Evolutionary conservation across 2,888 invertebrate genomes (phyloP), one percentile per base, ranked within the genome.

Genomic region (Neoascia interrupta): DNA sequence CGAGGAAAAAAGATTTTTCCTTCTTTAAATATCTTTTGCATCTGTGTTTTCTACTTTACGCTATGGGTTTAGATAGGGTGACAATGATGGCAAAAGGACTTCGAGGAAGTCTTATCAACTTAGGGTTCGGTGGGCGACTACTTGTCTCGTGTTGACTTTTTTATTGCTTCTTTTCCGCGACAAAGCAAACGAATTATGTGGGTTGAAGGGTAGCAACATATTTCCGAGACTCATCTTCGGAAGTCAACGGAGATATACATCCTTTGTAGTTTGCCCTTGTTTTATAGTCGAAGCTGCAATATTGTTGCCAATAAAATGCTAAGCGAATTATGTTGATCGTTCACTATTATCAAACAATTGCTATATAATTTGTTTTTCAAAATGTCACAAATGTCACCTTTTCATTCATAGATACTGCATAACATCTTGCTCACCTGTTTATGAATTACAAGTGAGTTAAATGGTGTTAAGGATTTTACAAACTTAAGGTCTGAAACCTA

Each of bases 101-200:
- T 64, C 64, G 3, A 6, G 49, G 72, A 37, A 36, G 19, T 68
- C 79, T 79, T 79, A 79, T 79, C 79, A 73, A 73, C 66, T 79
- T 63, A 36, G 54, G 56, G 66, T 54, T 60, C 66, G 66, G 4
- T n/a, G n/a, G 31, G 41, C 34, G 66, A 72, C 54, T 79, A 61
- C 73, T 73, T 79, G 61, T 73, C 61, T 66, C 43, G 56, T 72
- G 60, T 73, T 79, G 79, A 79, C 73, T 73, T 79, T 79, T 79
- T 79, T 79, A 79, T 73, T 79, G 79, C 73, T 66, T 73, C 54
- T 68, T 73, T 73, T 79, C 72, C 61, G 79, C 66, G 66, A 72
- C 58, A 53, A 66, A 72, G 47, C 31, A 2, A 31, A 39, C 39
- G 39, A 54, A 51, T 60, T 60, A 66, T 36, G 19, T 36, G 36